phyloP scores from a whole-genome alignment of 2,888 invertebrate genomes.

The Drosophila atripex region DNA sequence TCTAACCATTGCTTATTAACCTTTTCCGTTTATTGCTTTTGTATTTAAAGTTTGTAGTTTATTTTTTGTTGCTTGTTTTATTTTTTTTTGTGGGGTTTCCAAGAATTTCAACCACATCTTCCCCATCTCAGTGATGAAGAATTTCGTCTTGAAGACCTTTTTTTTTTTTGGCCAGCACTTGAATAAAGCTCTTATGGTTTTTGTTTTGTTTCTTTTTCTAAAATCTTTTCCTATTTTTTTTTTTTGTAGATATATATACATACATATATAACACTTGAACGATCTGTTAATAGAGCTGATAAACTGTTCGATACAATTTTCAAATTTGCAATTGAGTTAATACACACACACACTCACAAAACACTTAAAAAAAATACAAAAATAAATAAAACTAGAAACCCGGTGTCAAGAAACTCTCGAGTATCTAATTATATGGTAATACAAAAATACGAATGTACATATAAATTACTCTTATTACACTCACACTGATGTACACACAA shows the following conservation, averaged over 20 bases:
- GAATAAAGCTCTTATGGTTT: conserved; percentile 27
- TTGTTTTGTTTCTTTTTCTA: conserved; percentile 6
- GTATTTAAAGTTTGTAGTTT: not conserved
- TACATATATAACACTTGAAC: conserved; percentile 60
- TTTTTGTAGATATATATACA: conserved; percentile 7
- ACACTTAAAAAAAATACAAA: not conserved
- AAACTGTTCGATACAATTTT: conserved; percentile 73
- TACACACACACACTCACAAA: not conserved
- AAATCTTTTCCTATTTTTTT: not conserved
- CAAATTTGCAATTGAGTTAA: conserved; percentile 37
- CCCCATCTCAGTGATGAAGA: conserved; percentile 26
- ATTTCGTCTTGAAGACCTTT: conserved; percentile 22
- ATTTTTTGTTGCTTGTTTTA: not conserved
- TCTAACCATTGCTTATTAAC: conserved; percentile 6
- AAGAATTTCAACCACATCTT: conserved; percentile 12
- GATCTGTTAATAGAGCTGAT: conserved; percentile 78
- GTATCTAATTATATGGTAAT: conserved; percentile 79
- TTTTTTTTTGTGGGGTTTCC: conserved; percentile 28
- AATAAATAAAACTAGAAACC: conserved; percentile 25
- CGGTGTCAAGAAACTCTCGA: conserved; percentile 73
- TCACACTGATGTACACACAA: conserved; percentile 16
- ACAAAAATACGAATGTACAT: conserved; percentile 74
- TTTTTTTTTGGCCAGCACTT: conserved; percentile 26
- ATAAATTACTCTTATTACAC: conserved; percentile 77
- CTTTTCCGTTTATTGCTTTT: conserved; percentile 1